Conservation (phyloP, 2,888 invertebrate species). For the Megamerina dolium region DNA sequence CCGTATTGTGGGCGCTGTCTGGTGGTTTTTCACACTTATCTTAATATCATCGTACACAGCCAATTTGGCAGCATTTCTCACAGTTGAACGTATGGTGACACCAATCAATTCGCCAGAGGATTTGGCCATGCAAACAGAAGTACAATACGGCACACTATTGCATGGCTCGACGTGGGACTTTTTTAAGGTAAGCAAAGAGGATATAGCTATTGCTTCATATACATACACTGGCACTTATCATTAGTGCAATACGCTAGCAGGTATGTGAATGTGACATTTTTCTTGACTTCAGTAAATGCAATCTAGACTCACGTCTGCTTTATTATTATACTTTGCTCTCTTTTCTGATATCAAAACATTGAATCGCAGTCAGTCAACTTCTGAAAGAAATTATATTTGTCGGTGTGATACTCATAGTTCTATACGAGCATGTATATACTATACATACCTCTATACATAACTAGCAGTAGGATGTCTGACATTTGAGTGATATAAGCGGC, state of each 20-base stretch:
- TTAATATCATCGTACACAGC: conserved; percentile 98
- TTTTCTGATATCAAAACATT: too few relatives aligned
- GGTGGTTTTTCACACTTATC: conserved; percentile 99
- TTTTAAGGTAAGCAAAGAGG: conserved; percentile 62
- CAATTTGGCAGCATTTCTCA: conserved; percentile 95
- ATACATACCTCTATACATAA: too few relatives aligned
- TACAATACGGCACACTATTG: conserved; percentile 78
- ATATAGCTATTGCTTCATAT: conserved; percentile 5
- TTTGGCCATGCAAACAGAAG: conserved; percentile 85
- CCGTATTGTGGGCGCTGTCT: conserved; percentile 93
- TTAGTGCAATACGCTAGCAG: not conserved
- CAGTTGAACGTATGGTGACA: conserved; percentile 91
- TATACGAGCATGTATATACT: too few relatives aligned
- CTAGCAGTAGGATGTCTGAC: too few relatives aligned
- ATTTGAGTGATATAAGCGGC: conserved; percentile 24
- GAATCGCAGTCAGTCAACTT: too few relatives aligned
- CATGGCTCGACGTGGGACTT: conserved; percentile 82
- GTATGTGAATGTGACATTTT: too few relatives aligned
- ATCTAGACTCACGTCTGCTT: too few relatives aligned
- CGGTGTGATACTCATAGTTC: too few relatives aligned
- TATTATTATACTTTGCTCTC: too few relatives aligned
- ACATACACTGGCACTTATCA: not conserved
- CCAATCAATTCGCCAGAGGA: conserved; percentile 93
- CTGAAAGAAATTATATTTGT: too few relatives aligned
- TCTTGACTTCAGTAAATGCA: too few relatives aligned